Evolutionary conservation across 2,797 vertebrate genomes (phyloP).

Genomic region (Poeciliopsis gracilis): DNA sequence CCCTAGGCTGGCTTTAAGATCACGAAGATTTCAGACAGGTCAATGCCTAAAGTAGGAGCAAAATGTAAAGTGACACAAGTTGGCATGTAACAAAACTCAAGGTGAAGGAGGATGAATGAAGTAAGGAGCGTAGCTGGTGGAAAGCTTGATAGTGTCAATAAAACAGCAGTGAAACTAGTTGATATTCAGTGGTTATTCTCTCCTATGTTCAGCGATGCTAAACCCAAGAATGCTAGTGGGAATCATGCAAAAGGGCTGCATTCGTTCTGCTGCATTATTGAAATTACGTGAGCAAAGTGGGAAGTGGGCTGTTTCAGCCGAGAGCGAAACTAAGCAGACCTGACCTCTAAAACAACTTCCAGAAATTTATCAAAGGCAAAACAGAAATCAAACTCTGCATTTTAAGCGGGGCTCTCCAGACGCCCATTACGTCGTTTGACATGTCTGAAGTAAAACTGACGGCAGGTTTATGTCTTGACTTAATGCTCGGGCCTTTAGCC

Average conservation of each 20-base stretch:
- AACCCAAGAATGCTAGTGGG: constrained; percentile 36
- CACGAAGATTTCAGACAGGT: neutral
- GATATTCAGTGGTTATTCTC: constrained; percentile 50
- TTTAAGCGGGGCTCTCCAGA: neutral
- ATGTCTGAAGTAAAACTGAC: neutral
- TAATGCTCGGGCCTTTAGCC: constrained; percentile 1
- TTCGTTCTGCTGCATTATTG: constrained; percentile 58
- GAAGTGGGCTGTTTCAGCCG: constrained; percentile 24
- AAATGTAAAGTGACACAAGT: constrained; percentile 14
- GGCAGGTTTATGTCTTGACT: constrained; percentile 14
- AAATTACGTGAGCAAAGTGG: constrained; percentile 22
- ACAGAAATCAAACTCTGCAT: neutral
- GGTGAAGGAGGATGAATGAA: constrained; percentile 22
- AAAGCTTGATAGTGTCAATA: constrained; percentile 13
- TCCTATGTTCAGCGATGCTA: constrained; percentile 35
- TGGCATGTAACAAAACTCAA: constrained; percentile 16
- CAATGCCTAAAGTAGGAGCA: neutral
- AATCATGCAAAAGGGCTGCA: constrained; percentile 37
- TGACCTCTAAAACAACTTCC: constrained; percentile 12
- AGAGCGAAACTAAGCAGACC: constrained; percentile 9
- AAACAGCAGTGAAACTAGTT: constrained; percentile 46
- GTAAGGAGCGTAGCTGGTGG: constrained; percentile 13
- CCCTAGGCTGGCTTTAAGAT: neutral
- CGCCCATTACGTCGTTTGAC: neutral
- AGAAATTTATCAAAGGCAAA: neutral